Base-by-base conservation (phyloP, 2,113 vertebrate species). In the Dromiciops gliroides region DNA sequence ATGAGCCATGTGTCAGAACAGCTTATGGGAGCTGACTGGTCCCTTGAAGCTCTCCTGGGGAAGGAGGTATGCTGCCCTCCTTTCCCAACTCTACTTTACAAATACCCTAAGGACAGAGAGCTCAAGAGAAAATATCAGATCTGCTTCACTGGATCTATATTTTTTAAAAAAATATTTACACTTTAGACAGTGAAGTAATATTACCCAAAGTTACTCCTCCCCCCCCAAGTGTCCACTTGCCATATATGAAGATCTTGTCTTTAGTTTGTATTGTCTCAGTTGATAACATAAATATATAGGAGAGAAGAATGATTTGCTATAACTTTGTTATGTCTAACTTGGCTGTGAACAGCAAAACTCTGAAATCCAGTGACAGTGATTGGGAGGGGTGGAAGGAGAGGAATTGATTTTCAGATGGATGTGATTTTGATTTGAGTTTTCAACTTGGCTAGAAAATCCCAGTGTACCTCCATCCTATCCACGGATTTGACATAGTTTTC, bases 1-100 rank as follows among this genome's bases (percentile, higher is more conserved):
- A 97, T 96, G 94, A 98, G 99, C 99, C 99, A 50, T 98, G 96
- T 98, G 94, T 98, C 98, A 98, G 98, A 98, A 98, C 98, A 98
- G 97, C 95, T 97, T 98, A 96, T 89, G 97, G 98, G 97, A 99
- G 98, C 99, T 99, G 99, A 99, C 99, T 98, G 97, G 99, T 94
- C 91, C 96, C 92, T 98, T 96, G 88, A 83, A 83, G n/a, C 60
- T 47, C 3, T 92, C 89, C 89, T 60, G 88, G 56, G 96, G 95
- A 95, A 97, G 96, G 98, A 98, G 96, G 97, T 94, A 96, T 83
- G 67, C n/a, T 44, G 6, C 90, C 50, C 26, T 93, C 83, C 97
- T 95, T 98, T 97, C 97, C 95, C 26, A 96, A 97, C 96, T 89
- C 95, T 93, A 50, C 26, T 97, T 75, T 89, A 94, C 67, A 94